These are phyloP conservation scores for Pandion haliaetus DNA, from an alignment of 2,113 vertebrate species.

Conservation along the genomic window DNA sequence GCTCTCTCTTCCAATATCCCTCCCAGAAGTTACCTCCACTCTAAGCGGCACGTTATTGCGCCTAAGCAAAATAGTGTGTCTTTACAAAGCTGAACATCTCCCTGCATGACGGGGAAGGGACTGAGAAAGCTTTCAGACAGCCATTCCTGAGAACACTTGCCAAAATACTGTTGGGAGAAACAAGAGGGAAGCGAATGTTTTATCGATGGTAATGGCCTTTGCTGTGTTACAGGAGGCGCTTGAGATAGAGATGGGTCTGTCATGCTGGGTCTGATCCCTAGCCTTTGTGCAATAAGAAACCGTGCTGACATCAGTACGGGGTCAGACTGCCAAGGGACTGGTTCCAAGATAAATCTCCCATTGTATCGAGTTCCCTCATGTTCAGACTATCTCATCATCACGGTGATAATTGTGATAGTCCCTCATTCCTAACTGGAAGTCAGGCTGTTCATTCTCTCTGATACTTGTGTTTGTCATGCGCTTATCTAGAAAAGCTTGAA, in stretches of 20 bases:
- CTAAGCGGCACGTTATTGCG: fast-evolving
- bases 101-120: background rate
- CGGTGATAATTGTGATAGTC: background rate
- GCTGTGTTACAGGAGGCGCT: background rate
- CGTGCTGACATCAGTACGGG: fast-evolving
- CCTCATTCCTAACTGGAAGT: background rate
- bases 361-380: background rate
- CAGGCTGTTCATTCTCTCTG: background rate
- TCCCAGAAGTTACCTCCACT: background rate
- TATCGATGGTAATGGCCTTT: background rate
- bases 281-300: background rate
- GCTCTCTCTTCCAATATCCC: background rate
- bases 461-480: background rate
- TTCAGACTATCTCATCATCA: background rate
- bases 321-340: background rate
- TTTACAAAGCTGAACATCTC: background rate
- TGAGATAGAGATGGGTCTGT: background rate
- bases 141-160: background rate
- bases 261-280: background rate
- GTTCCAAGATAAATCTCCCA: background rate
- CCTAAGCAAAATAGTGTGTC: background rate
- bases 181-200: background rate
- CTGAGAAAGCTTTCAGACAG: background rate
- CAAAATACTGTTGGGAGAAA: background rate
- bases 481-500: background rate